Conservation (phyloP, 2,888 invertebrate species). For the Ctena decussata region DNA sequence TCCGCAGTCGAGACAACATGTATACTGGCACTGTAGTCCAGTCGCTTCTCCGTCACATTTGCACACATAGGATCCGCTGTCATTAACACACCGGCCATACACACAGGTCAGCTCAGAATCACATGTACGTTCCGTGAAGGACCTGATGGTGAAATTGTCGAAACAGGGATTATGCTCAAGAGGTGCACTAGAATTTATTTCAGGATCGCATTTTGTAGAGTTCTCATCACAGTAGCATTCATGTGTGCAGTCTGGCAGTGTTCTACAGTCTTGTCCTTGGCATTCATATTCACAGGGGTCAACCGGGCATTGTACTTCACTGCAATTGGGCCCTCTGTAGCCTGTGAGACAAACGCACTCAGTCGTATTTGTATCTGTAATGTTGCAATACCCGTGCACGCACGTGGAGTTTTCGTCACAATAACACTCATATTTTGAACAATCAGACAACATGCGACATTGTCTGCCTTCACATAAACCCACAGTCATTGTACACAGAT, state of each 20-base stretch:
- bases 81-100: not conserved
- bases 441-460: not conserved
- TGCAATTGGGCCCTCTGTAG: not conserved
- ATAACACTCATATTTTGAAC: not conserved
- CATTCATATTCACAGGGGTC: not conserved
- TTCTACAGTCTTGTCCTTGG: not conserved
- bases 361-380: not conserved
- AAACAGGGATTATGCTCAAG: not conserved
- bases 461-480: not conserved
- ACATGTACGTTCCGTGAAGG: not conserved
- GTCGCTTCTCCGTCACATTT: not conserved
- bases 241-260: not conserved
- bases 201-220: not conserved
- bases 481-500: no score
- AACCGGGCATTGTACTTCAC: not conserved
- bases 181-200: not conserved
- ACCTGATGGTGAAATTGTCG: not conserved
- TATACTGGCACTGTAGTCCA: not conserved
- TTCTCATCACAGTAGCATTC: not conserved
- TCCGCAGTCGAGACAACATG: not conserved
- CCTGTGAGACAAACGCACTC: constrained; percentile 16
- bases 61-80: not conserved
- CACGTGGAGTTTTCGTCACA: constrained; percentile 8
- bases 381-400: constrained; percentile 12
- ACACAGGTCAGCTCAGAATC: not conserved